A percentile compares a stretch with the other conserved stretches of the same genome.
phyloP scores from a whole-genome alignment of 1,140 invertebrate species.

The Bombus sibiricus region DNA sequence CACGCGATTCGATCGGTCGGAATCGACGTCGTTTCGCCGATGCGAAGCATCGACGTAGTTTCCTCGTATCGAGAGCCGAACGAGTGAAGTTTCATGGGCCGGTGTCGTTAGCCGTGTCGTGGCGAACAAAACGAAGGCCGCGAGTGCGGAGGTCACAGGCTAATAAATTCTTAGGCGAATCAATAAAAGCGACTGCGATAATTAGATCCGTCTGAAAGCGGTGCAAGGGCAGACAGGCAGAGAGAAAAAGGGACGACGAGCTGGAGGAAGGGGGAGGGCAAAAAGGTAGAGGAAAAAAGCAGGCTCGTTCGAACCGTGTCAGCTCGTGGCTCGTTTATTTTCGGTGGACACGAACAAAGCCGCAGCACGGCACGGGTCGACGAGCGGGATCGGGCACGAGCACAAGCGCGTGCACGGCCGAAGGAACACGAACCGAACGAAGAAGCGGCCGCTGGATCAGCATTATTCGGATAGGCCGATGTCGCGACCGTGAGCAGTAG shows the following conservation, averaged over 20 bases:
- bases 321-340: constrained; percentile 53
- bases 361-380: background rate
- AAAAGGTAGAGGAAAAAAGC: background rate
- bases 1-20: background rate
- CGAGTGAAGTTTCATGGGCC: background rate
- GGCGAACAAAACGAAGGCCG: background rate
- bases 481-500: constrained; percentile 35
- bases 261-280: background rate
- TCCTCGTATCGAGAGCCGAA: background rate
- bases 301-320: background rate
- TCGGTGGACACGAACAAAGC: constrained; percentile 19
- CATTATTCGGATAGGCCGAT: constrained; percentile 54
- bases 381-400: background rate
- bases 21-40: background rate
- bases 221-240: background rate
- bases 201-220: constrained; percentile 43
- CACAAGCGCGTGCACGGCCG: background rate
- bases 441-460: constrained; percentile 51
- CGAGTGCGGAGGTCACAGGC: too few relatives aligned
- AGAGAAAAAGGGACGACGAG: background rate
- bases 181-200: constrained; percentile 42
- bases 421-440: background rate
- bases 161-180: constrained; percentile 35
- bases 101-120: background rate
- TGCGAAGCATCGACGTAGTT: background rate